These are phyloP conservation scores for Phalloptychus januarius DNA, from an alignment of 2,797 vertebrate genomes.

Conservation along the genomic window DNA sequence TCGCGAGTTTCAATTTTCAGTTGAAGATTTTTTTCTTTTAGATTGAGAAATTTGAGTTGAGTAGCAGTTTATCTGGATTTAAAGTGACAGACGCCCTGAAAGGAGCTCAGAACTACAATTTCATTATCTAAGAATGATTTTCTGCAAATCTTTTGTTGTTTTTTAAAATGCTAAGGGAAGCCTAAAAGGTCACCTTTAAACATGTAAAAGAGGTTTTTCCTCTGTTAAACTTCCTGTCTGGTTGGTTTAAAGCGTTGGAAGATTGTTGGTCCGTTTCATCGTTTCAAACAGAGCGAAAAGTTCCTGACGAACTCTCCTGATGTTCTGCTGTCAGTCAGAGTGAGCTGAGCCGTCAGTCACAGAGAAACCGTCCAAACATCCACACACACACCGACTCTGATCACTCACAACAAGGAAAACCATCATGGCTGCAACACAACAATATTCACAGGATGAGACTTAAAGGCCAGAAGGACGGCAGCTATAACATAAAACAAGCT, in stretches of 20 bases:
- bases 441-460: too few relatives aligned
- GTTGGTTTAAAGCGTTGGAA: conserved; percentile 19
- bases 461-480: neutral
- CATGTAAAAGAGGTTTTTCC: neutral
- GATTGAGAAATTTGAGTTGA: too few relatives aligned
- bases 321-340: conserved; percentile 46
- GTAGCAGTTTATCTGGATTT: too few relatives aligned
- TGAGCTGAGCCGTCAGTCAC: conserved; percentile 51
- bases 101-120: too few relatives aligned
- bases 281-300: conserved; percentile 41
- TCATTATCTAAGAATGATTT: too few relatives aligned
- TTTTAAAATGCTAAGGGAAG: too few relatives aligned
- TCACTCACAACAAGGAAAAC: neutral
- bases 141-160: too few relatives aligned
- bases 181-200: neutral
- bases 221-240: conserved; percentile 5
- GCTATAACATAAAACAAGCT: neutral
- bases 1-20: too few relatives aligned
- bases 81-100: too few relatives aligned
- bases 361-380: conserved; percentile 20
- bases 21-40: too few relatives aligned
- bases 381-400: conserved; percentile 33
- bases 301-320: conserved; percentile 49
- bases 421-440: too few relatives aligned
- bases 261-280: too few relatives aligned